Conservation (phyloP, 2,888 invertebrate species). For the Coremacera marginata region DNA sequence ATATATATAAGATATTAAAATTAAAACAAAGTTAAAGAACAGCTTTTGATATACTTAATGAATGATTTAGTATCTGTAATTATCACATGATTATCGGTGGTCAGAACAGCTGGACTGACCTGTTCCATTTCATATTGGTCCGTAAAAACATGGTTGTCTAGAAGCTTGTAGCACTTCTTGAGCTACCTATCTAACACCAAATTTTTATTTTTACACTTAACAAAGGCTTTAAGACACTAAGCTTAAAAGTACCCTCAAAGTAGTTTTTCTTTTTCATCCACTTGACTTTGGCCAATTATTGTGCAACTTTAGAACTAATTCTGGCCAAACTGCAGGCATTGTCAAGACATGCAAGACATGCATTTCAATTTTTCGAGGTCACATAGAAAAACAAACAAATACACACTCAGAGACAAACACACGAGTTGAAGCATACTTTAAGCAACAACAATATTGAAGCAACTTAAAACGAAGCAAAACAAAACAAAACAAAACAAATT, state of each 20-base stretch:
- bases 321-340: neutral
- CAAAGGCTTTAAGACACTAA: neutral
- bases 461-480: slow-evolving; percentile 23
- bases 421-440: neutral
- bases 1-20: no score
- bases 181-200: no score
- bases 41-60: no score
- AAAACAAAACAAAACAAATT: slow-evolving; percentile 34
- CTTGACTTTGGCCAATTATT: neutral
- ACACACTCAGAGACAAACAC: neutral
- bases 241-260: neutral
- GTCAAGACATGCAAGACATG: slow-evolving; percentile 2
- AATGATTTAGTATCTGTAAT: no score
- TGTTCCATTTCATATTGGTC: no score
- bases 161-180: no score
- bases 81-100: no score
- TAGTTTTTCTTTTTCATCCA: neutral
- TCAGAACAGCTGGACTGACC: no score
- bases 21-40: no score
- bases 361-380: slow-evolving; percentile 25
- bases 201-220: neutral
- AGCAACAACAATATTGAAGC: neutral
- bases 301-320: neutral
- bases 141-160: no score
- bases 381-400: neutral